Evolutionary conservation across 1,140 invertebrate genomes (phyloP).

Genomic region (Pinna nobilis): DNA sequence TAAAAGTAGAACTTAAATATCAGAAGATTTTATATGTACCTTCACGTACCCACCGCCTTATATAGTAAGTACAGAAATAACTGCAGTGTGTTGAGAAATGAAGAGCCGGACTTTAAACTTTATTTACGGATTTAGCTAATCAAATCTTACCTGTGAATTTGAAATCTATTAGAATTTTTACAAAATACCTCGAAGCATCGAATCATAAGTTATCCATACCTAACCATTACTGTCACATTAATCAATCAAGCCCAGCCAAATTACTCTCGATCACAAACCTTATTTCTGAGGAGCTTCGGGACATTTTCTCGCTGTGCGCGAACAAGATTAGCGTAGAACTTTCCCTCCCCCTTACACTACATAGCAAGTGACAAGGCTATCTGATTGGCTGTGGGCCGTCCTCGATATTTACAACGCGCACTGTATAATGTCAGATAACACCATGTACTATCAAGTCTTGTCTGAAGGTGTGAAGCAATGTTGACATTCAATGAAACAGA

Average conservation of each 20-base stretch:
- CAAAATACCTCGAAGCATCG: slow-evolving; percentile 13
- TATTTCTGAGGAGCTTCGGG: slow-evolving; percentile 27
- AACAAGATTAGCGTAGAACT: slow-evolving; percentile 30
- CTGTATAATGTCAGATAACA: slow-evolving; percentile 38
- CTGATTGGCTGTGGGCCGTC: slow-evolving; percentile 39
- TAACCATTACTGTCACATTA: slow-evolving; percentile 22
- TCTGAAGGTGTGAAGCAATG: slow-evolving; percentile 37
- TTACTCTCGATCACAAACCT: slow-evolving; percentile 34
- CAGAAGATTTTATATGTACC: no score
- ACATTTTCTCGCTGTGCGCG: slow-evolving; percentile 37
- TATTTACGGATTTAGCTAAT: no score
- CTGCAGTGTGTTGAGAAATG: no score
- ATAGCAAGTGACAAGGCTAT: slow-evolving; percentile 19
- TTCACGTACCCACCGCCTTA: no score
- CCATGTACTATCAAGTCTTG: slow-evolving; percentile 19
- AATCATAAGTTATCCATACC: slow-evolving; percentile 24
- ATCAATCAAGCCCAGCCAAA: slow-evolving; percentile 43
- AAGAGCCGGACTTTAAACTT: no score
- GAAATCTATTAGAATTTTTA: slow-evolving; percentile 37
- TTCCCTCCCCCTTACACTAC: slow-evolving; percentile 41
- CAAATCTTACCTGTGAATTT: not conserved
- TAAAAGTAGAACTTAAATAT: no score
- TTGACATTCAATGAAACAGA: slow-evolving; percentile 36
- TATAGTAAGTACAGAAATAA: no score
- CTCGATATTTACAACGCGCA: slow-evolving; percentile 26